Evolutionary conservation across 1,140 invertebrate species (phyloP).

Genomic region (Steinernema feltiae): DNA sequence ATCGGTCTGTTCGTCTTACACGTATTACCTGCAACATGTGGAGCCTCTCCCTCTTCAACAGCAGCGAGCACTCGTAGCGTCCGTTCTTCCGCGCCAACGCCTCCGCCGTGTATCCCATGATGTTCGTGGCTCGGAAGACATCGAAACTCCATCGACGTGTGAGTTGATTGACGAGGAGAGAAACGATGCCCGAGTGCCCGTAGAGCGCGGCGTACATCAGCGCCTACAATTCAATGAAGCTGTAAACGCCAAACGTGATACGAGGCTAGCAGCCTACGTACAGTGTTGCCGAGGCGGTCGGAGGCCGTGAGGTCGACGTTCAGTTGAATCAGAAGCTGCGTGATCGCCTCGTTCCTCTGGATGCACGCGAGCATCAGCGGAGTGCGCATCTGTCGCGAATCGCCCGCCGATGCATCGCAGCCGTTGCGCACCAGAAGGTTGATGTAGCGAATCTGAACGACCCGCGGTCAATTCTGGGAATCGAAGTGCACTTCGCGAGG

Average conservation of each 20-base stretch:
- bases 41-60: background rate
- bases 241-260: too few relatives aligned
- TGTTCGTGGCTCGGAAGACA: conserved; percentile 9
- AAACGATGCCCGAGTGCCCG: conserved; percentile 14
- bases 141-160: conserved; percentile 14
- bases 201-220: conserved; percentile 18
- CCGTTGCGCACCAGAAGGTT: conserved; percentile 6
- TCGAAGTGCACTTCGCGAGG: background rate
- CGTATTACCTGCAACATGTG: too few relatives aligned
- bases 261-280: too few relatives aligned
- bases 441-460: conserved; percentile 4
- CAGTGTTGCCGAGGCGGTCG: conserved; percentile 12
- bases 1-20: too few relatives aligned
- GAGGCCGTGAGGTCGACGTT: conserved; percentile 14
- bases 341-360: background rate
- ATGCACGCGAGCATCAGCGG: conserved; percentile 16
- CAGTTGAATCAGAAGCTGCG: background rate
- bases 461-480: background rate
- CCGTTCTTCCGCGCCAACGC: conserved; percentile 12
- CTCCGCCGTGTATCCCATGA: conserved; percentile 17
- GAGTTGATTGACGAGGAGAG: background rate
- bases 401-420: background rate
- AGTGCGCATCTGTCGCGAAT: background rate
- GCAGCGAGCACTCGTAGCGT: conserved; percentile 11
- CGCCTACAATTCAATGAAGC: too few relatives aligned